Conservation (phyloP, 2,113 vertebrate species). For the Pteropus alecto region DNA sequence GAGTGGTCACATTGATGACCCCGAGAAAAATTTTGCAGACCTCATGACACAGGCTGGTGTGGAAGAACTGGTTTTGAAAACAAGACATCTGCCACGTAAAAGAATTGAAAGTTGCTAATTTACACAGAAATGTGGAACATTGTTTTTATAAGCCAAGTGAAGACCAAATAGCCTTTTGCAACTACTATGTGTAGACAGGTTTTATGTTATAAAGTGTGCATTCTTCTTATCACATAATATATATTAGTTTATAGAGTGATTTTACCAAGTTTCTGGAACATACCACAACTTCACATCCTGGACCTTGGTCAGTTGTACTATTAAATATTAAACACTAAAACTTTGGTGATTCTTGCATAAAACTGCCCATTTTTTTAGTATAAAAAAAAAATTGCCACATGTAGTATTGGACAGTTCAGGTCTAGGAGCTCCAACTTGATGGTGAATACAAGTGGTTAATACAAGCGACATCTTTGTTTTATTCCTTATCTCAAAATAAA, state of each 20-base stretch:
- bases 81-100: slow-evolving; percentile 78
- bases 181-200: slow-evolving; percentile 86
- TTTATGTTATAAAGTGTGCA: slow-evolving; percentile 83
- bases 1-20: slow-evolving; percentile 91
- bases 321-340: slow-evolving; percentile 85
- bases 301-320: slow-evolving; percentile 79
- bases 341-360: slow-evolving; percentile 53
- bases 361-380: slow-evolving; percentile 55
- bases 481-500: not conserved
- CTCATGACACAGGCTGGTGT: slow-evolving; percentile 92
- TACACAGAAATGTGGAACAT: slow-evolving; percentile 40
- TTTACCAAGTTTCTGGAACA: slow-evolving; percentile 58
- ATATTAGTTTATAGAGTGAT: slow-evolving; percentile 5
- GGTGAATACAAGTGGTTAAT: not conserved
- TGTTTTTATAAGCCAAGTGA: slow-evolving; percentile 69
- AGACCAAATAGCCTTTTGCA: slow-evolving; percentile 76
- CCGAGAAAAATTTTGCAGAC: slow-evolving; percentile 91
- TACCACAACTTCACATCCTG: slow-evolving; percentile 73
- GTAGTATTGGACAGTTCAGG: not conserved
- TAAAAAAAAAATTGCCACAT: not conserved
- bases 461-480: not conserved
- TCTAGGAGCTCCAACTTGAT: not conserved
- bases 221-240: too few relatives aligned
- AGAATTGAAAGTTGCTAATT: slow-evolving; percentile 78
- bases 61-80: slow-evolving; percentile 89